Evolutionary conservation across 1,140 invertebrate genomes (phyloP), one percentile per base, ranked within the genome.

Genomic region (Drosophila triauraria): DNA sequence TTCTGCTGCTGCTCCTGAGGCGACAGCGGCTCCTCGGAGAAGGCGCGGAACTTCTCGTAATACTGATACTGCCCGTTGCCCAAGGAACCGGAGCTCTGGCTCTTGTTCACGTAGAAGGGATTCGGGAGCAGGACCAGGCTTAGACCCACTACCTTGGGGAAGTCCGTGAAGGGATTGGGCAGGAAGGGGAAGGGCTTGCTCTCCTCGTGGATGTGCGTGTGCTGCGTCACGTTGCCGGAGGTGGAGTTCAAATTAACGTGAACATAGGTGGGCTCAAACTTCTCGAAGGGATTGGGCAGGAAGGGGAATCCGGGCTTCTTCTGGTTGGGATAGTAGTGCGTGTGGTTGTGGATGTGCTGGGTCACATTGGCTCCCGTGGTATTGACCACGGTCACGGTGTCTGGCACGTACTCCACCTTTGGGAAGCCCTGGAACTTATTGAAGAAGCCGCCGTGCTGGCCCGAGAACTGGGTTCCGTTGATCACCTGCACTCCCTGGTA

Each of bases 271-370:
- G 30, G 50, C 20, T 65, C 40, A 10, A 44, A 38, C 43, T 86
- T 86, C 58, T 81, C 80, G 48, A 86, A 82, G n/a, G 51, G 82
- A 62, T 87, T 87, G 9, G 82, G 67, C 54, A 76, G 61, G 64
- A 86, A 68, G 1, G 77, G 63, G 2, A 78, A 60, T 3, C 44
- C 78, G n/a, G 75, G 72, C 15, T 56, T 68, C 44, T 80, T 65
- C 15, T 61, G 58, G 38, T 61, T 68, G 17, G 38, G 7, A 27
- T 44, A 64, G 23, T 58, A 50, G 17, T 82, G 53, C 7, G 50
- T 57, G 43, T 62, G 40, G 23, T 70, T 51, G 35, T 72, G 58
- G 3, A 38, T 42, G 56, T 69, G 42, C 2, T 58, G 27, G 4
- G 61, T 77, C 10, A 47, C 53, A 65, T 77, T 77, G 32, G 72